Conservation (phyloP, 2,797 vertebrate genomes). For the Hippocampus kuda region DNA sequence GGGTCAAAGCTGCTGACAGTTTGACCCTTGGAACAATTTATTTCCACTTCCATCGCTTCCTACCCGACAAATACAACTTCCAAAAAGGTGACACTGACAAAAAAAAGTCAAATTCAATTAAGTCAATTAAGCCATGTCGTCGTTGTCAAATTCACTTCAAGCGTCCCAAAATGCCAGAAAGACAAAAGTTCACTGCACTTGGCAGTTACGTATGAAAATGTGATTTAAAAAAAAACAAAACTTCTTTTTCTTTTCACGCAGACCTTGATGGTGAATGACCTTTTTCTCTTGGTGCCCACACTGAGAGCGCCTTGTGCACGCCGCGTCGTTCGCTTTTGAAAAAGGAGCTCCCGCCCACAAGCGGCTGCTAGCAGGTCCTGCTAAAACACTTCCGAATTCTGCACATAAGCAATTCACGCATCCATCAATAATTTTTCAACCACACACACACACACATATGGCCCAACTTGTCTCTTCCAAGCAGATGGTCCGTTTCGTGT, state of each 20-base stretch:
- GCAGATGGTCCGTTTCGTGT: slow-evolving; percentile 11
- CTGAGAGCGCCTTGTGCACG: slow-evolving; percentile 63
- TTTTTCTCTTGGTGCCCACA: slow-evolving; percentile 57
- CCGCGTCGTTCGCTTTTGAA: slow-evolving; percentile 42
- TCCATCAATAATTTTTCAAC: neutral
- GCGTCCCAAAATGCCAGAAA: neutral
- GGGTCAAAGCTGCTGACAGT: neutral
- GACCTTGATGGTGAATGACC: slow-evolving; percentile 64
- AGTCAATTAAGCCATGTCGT: neutral
- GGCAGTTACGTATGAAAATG: neutral
- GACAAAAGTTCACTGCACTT: neutral
- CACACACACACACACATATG: neutral
- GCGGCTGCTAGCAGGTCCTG: slow-evolving; percentile 43
- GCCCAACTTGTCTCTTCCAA: slow-evolving; percentile 10
- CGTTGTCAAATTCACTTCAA: neutral
- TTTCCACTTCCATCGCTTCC: too few relatives aligned
- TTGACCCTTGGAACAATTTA: neutral
- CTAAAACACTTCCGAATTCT: slow-evolving; percentile 39
- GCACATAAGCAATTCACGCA: slow-evolving; percentile 3
- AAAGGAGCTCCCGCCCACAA: slow-evolving; percentile 54
- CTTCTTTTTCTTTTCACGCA: slow-evolving; percentile 42
- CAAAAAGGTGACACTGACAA: too few relatives aligned
- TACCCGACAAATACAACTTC: too few relatives aligned
- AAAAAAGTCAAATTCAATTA: neutral
- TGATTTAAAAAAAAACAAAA: neutral